Evolutionary conservation across 2,797 vertebrate species (phyloP).

Genomic region (Geotrypetes seraphini): DNA sequence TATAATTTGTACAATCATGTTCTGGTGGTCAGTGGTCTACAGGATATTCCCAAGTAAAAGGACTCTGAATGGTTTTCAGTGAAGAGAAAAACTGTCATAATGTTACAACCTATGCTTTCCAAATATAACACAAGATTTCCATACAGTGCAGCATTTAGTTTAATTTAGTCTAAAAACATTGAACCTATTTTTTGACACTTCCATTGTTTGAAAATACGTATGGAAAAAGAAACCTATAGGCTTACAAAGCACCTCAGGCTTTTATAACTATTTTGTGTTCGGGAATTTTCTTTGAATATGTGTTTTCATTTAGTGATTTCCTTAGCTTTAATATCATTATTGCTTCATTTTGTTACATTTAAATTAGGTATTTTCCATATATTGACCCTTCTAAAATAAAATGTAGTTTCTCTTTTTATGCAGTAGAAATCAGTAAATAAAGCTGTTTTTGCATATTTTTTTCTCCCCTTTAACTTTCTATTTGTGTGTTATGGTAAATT

Average conservation of each 20-base stretch:
- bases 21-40: slow-evolving; percentile 75
- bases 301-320: slow-evolving; percentile 74
- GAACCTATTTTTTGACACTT: slow-evolving; percentile 67
- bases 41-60: slow-evolving; percentile 51
- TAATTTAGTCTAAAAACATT: slow-evolving; percentile 60
- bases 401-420: slow-evolving; percentile 79
- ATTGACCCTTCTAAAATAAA: slow-evolving; percentile 85
- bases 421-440: slow-evolving; percentile 60
- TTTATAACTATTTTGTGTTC: slow-evolving; percentile 63
- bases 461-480: slow-evolving; percentile 51
- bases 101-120: slow-evolving; percentile 53
- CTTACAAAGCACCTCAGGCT: slow-evolving; percentile 73
- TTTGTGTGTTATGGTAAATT: slow-evolving; percentile 64
- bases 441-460: slow-evolving; percentile 34
- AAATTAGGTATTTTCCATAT: slow-evolving; percentile 78
- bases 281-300: slow-evolving; percentile 68
- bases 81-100: slow-evolving; percentile 64
- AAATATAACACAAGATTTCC: slow-evolving; percentile 52
- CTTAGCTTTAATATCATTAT: slow-evolving; percentile 81
- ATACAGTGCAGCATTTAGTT: slow-evolving; percentile 50
- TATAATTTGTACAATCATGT: slow-evolving; percentile 73
- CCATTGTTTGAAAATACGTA: slow-evolving; percentile 67
- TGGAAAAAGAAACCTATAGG: slow-evolving; percentile 50
- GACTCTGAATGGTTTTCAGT: slow-evolving; percentile 57
- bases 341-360: slow-evolving; percentile 86